Evolutionary conservation across 2,797 vertebrate genomes (phyloP).

Genomic region (Spinibarbus caldwelli): DNA sequence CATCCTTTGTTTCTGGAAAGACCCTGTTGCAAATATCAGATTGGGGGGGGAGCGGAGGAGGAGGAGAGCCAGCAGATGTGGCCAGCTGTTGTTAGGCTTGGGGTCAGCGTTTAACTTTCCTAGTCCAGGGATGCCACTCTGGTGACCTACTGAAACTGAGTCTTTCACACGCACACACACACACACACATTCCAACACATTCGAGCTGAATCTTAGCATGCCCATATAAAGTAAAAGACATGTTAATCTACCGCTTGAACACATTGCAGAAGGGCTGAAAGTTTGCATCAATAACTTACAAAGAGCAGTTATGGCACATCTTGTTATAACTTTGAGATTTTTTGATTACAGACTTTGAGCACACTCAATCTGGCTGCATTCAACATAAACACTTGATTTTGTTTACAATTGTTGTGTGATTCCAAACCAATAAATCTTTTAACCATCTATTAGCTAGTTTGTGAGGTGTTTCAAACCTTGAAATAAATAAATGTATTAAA

Average conservation of each 20-base stretch:
- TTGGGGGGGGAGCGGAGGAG: not conserved
- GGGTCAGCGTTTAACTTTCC: slow-evolving; percentile 41
- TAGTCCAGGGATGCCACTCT: slow-evolving; percentile 65
- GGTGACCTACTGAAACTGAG: slow-evolving; percentile 48
- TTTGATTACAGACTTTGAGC: not conserved
- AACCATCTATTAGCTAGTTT: not conserved
- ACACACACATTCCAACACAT: slow-evolving; percentile 44
- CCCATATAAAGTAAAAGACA: slow-evolving; percentile 44
- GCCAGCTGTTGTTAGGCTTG: slow-evolving; percentile 57
- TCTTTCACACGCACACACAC: slow-evolving; percentile 28
- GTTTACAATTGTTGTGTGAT: not conserved
- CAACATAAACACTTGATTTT: not conserved
- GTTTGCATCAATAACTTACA: not conserved
- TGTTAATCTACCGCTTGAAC: not conserved
- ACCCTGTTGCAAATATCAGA: not conserved
- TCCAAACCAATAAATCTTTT: not conserved
- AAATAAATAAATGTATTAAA: too few species aligned
- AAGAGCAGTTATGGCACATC: not conserved
- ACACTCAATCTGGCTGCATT: not conserved
- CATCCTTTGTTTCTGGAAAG: slow-evolving; percentile 52
- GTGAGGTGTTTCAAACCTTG: not conserved
- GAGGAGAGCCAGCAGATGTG: slow-evolving; percentile 51
- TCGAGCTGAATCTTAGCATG: slow-evolving; percentile 32
- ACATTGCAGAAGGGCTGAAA: not conserved
- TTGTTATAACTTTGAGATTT: not conserved